phyloP scores from a whole-genome alignment of 2,797 vertebrate species.

The Malacoctenus gilli region DNA sequence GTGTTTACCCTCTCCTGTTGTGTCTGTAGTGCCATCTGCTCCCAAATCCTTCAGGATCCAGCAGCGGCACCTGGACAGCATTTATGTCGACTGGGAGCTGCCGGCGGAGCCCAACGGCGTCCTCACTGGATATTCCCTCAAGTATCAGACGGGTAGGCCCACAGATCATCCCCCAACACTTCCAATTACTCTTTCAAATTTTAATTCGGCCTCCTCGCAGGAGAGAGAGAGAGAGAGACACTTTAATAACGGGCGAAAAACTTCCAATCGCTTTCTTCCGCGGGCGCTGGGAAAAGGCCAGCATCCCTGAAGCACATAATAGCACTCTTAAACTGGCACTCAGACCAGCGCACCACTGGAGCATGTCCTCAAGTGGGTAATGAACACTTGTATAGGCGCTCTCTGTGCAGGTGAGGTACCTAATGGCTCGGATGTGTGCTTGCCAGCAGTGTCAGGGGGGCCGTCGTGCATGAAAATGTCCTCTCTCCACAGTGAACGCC shows the following conservation, averaged over 20 bases:
- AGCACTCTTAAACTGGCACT: conserved; percentile 26
- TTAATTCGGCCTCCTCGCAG: neutral
- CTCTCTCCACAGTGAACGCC: conserved; percentile 87
- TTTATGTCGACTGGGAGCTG: conserved; percentile 93
- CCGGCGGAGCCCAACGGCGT: conserved; percentile 95
- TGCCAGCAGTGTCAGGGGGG: no score
- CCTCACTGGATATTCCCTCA: conserved; percentile 90
- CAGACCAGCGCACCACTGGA: conserved; percentile 21
- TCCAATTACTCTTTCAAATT: conserved; percentile 17
- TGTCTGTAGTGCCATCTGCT: conserved; percentile 87
- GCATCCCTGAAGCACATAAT: conserved; percentile 16
- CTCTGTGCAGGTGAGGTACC: conserved; percentile 19
- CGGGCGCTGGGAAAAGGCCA: conserved; percentile 8
- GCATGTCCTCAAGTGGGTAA: conserved; percentile 32
- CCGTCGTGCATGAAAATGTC: conserved; percentile 7
- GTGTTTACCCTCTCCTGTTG: conserved; percentile 19
- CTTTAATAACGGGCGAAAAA: conserved; percentile 3
- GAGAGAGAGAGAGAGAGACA: neutral
- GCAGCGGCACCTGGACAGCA: conserved; percentile 91
- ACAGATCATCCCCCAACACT: conserved; percentile 2
- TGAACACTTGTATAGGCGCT: conserved; percentile 42
- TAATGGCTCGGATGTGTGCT: conserved; percentile 31
- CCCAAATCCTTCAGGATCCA: conserved; percentile 92
- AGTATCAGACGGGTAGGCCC: conserved; percentile 86
- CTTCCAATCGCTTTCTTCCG: conserved; percentile 8